Base-by-base conservation (phyloP, 1,140 invertebrate species). In the Drosophila auraria region DNA sequence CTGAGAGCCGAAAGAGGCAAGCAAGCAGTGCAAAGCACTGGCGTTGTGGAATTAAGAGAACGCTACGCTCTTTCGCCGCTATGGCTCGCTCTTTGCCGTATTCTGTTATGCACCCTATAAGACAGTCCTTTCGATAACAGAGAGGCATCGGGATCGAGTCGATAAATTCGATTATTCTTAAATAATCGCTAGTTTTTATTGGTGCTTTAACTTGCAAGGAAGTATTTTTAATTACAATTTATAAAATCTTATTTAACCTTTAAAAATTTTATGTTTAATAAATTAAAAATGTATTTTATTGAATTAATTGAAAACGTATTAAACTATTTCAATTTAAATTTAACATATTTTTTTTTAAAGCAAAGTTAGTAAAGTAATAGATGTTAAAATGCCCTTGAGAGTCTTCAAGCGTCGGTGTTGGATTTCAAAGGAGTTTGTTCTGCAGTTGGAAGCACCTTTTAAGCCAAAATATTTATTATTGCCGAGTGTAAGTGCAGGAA, bases 21-120 rank as follows among this genome's bases (percentile, higher is more conserved):
- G 56, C 56, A 66, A 66, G 63, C 63, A 66, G 63, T 61, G 63
- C 51, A 40, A 40, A 40, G 54, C 54, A 20, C 3, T 25, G 36
- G 14, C 20, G 11, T 15, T 40, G 20, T n/a, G 14, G 15, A 9
- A 12, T 62, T 62, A 62, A 62, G 60, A 62, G 60, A 62, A 20
- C 15, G 6, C 5, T 33, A 0, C 40, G 64, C 80, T 45, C 57
- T 44, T 45, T 44, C 3, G 5, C 54, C 15, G 5, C 9, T 33
- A 11, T 9, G 3, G 15, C 15, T 8, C 11, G 2, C 57, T 59
- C 57, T 38, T 56, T 36, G n/a, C 7, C 17, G 25, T 2, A 8
- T 15, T 62, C 60, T 62, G 49, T 23, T 54, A 9, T 2, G 30
- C 49, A 62, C 60, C 30, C 60, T 62, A 9, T 30, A n/a, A 25